Percentiles rank a stretch among this genome's conserved stretches.
These are phyloP conservation scores for Thrips palmi DNA, from an alignment of 1,140 invertebrate genomes.

Conservation along the genomic window DNA sequence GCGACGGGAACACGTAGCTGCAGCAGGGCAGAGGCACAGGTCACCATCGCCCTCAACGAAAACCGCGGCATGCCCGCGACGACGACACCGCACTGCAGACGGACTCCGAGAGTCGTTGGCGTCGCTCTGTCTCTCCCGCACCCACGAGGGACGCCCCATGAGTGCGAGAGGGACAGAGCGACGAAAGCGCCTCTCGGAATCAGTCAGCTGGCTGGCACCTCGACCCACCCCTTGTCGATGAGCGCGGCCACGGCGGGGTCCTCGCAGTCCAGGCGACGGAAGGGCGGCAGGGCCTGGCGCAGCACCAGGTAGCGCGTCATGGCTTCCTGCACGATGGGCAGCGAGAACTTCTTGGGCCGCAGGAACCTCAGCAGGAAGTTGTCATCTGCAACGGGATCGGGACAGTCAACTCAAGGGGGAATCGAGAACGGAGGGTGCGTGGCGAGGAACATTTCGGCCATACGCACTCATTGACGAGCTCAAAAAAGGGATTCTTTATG, in stretches of 20 bases:
- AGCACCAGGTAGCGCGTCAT: slow-evolving; percentile 66
- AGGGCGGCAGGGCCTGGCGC: slow-evolving; percentile 44
- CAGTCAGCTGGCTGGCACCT: no score
- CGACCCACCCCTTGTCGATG: slow-evolving; percentile 42
- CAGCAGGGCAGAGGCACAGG: slow-evolving; percentile 16
- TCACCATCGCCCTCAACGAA: background rate
- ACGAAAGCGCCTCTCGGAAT: no score
- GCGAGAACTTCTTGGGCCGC: slow-evolving; percentile 64
- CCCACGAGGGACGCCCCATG: slow-evolving; percentile 62
- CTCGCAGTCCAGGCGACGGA: slow-evolving; percentile 49
- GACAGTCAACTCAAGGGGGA: background rate
- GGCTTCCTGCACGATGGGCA: slow-evolving; percentile 61
- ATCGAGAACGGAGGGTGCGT: background rate
- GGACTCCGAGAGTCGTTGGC: slow-evolving; percentile 40
- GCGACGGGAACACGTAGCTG: slow-evolving; percentile 52
- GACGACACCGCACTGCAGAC: background rate
- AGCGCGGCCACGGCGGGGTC: slow-evolving; percentile 50
- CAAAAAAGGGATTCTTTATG: background rate
- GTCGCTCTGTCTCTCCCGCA: slow-evolving; percentile 52
- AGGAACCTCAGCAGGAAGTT: slow-evolving; percentile 59
- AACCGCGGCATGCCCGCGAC: background rate
- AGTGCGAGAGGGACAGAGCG: slow-evolving; percentile 32
- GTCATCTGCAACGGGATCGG: slow-evolving; percentile 32
- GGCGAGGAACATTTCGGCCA: background rate
- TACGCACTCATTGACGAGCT: background rate